Percentiles rank a stretch among this genome's conserved stretches.
Conservation (phyloP, 2,888 invertebrate species). For the Cryptophagus acutangulus region DNA sequence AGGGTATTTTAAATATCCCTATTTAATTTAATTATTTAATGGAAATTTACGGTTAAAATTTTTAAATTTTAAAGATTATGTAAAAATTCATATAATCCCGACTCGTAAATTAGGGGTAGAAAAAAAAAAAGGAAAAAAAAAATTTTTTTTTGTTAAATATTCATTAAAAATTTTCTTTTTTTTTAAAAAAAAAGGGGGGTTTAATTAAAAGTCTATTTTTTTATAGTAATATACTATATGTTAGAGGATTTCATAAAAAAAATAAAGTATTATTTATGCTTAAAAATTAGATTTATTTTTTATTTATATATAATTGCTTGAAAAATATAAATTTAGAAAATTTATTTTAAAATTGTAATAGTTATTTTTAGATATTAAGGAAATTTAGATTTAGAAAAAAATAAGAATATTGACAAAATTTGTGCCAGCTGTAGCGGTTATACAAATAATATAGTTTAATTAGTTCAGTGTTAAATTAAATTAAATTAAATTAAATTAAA, state of each 20-base stretch:
- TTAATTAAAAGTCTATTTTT: conserved; percentile 13
- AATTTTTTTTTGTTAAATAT: no score
- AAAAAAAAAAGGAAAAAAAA: no score
- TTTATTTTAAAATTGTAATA: conserved; percentile 42
- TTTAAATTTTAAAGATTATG: no score
- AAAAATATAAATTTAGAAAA: conserved; percentile 48
- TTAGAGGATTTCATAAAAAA: conserved; percentile 38
- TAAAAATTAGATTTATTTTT: conserved; percentile 50
- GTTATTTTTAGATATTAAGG: conserved; percentile 56
- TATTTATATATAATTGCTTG: conserved; percentile 55
- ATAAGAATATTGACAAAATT: conserved; percentile 57
- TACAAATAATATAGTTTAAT: conserved; percentile 47
- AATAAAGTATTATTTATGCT: conserved; percentile 51
- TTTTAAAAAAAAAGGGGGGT: conserved; percentile 10
- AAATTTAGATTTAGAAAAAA: conserved; percentile 59
- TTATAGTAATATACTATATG: conserved; percentile 14
- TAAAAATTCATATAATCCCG: no score
- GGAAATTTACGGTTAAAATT: no score
- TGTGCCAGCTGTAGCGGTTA: conserved; percentile 71
- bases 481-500: no score
- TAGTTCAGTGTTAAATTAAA: conserved; percentile 41
- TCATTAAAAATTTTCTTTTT: no score
- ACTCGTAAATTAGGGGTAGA: no score
- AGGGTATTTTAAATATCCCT: no score
- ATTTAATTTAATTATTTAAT: no score